Evolutionary conservation across 1,140 invertebrate genomes (phyloP).

Genomic region (Drosophila biarmipes): DNA sequence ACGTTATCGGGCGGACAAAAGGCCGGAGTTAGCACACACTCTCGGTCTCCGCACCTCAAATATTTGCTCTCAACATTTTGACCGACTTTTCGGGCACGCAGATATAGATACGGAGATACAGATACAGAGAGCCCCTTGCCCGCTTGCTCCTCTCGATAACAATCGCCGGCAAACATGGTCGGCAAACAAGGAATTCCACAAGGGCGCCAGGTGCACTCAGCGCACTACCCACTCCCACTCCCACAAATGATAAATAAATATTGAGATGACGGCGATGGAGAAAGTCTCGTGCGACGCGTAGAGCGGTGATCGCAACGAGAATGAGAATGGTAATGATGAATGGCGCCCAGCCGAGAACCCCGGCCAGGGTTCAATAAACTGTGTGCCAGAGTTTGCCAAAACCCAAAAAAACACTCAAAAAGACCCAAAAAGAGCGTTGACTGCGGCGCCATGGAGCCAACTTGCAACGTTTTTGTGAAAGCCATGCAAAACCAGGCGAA

Average conservation of each 20-base stretch:
- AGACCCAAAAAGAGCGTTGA: constrained; percentile 8
- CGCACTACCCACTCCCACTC: not conserved
- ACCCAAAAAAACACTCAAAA: constrained; percentile 40
- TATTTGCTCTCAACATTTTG: constrained; percentile 40
- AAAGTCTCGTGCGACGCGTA: constrained; percentile 57
- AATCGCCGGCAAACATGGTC: constrained; percentile 18
- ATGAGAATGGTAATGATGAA: constrained; percentile 50
- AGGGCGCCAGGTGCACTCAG: constrained; percentile 25
- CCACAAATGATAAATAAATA: constrained; percentile 13
- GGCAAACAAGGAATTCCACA: constrained; percentile 27
- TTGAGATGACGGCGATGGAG: constrained; percentile 46
- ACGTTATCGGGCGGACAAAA: constrained; percentile 18
- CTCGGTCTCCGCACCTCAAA: constrained; percentile 17
- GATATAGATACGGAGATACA: constrained; percentile 4
- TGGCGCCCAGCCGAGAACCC: constrained; percentile 39
- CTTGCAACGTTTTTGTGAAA: constrained; percentile 50
- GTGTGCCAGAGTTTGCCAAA: constrained; percentile 60
- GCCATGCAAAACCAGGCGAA: constrained; percentile 21
- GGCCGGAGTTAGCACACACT: constrained; percentile 10
- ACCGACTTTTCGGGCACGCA: constrained; percentile 25
- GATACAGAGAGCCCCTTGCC: not conserved
- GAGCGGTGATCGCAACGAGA: constrained; percentile 34
- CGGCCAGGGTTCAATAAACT: constrained; percentile 69
- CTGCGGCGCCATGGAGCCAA: constrained; percentile 24
- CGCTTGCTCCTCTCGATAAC: constrained; percentile 3